phyloP scores from a whole-genome alignment of 2,113 vertebrate species.

The Dasyprocta punctata region DNA sequence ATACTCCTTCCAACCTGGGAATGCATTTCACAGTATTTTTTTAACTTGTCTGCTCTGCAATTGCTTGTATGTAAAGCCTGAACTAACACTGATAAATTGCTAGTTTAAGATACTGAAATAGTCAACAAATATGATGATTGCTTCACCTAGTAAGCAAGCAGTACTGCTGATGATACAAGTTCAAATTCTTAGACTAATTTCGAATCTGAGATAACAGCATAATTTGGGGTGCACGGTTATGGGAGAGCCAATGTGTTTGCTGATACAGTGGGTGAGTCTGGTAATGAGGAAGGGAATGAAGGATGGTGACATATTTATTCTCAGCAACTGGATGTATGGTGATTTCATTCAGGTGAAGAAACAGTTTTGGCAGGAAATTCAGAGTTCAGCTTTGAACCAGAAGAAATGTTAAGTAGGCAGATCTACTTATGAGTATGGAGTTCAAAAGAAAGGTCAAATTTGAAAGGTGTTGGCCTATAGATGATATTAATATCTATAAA shows the following conservation, averaged over 20 bases:
- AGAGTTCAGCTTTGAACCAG: neutral
- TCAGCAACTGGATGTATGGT: neutral
- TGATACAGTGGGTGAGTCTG: neutral
- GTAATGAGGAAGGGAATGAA: neutral
- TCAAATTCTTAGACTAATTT: neutral
- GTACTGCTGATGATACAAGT: neutral
- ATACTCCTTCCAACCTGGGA: neutral
- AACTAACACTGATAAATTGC: neutral
- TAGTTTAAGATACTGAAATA: neutral
- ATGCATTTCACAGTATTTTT: neutral
- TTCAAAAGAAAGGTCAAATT: neutral
- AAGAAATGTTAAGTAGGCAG: neutral
- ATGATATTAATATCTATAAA: neutral
- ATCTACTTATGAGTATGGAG: neutral
- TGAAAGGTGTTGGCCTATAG: neutral
- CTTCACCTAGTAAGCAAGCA: neutral
- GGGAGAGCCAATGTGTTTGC: neutral
- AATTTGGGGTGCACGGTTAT: neutral
- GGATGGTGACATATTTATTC: neutral
- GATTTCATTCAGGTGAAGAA: neutral
- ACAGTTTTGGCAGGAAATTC: neutral
- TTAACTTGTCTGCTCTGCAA: neutral
- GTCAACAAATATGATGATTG: neutral
- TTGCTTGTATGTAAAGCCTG: neutral
- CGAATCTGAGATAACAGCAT: neutral